Conservation (phyloP, 2,888 invertebrate genomes). For the Hypomecis punctinalis region DNA sequence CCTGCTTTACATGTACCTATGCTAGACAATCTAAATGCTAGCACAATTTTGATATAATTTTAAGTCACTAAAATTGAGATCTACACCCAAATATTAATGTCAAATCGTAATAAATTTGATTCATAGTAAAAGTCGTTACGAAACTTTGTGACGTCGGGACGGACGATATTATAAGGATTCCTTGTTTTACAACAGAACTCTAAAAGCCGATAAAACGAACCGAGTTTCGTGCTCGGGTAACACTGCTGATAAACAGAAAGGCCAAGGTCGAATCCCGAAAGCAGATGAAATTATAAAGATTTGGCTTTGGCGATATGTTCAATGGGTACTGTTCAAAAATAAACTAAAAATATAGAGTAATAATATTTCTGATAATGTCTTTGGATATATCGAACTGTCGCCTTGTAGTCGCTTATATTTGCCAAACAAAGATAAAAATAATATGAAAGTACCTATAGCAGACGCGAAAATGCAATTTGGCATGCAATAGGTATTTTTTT, state of each 20-base stretch:
- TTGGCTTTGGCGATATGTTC: constrained; percentile 7
- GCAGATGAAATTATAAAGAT: constrained; percentile 19
- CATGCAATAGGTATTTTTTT: too few relatives aligned
- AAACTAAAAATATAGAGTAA: background rate
- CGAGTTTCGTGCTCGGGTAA: constrained; percentile 8
- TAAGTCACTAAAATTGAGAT: too few relatives aligned
- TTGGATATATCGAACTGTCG: background rate
- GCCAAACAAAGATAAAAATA: background rate
- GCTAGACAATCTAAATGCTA: too few relatives aligned
- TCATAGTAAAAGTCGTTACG: too few relatives aligned
- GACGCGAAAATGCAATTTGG: too few relatives aligned
- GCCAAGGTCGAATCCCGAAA: constrained; percentile 29
- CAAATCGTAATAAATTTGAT: too few relatives aligned
- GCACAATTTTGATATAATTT: too few relatives aligned
- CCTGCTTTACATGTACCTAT: too few relatives aligned
- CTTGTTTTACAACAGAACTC: too few relatives aligned
- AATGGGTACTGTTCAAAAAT: background rate
- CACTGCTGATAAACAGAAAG: constrained; percentile 22
- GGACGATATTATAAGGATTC: too few relatives aligned
- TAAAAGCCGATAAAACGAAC: constrained; percentile 4
- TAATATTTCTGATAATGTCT: background rate
- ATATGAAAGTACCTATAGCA: background rate
- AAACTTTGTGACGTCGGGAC: too few relatives aligned
- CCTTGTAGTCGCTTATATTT: background rate
- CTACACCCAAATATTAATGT: too few relatives aligned